Evolutionary conservation across 2,113 vertebrate genomes (phyloP), one percentile per base, ranked within the genome.

Genomic region (Cichladusa arquata): DNA sequence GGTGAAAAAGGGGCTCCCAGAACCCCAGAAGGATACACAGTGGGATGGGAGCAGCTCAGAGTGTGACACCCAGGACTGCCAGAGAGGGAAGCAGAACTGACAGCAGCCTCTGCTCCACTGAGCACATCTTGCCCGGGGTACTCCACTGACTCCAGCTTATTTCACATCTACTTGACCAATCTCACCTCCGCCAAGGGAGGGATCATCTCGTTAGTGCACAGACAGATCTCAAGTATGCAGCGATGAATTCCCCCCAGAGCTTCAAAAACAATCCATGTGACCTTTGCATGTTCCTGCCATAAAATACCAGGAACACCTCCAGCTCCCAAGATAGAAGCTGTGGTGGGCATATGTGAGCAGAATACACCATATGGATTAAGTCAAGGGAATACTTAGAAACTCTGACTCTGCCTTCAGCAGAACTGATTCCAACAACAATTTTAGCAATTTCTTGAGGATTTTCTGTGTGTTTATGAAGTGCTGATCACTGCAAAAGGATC

Each of bases 261-360:
- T 93, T 87, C 94, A 71, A 78, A 93, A 93, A 91, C 92, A 93
- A 93, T 89, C 67, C 86, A 94, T 79, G 83, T 85, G 95, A 95
- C 94, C 95, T 96, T 92, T 93, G 91, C 86, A 29, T 92, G 91
- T 95, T 95, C 89, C 94, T 95, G 91, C 96, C 91, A 92, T 87
- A 81, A 93, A 95, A 95, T 91, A 88, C 88, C 94, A 97, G 89
- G 93, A 95, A 93, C 96, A 96, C 89, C 94, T 95, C 95, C 95
- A 95, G 95, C 66, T 91, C 95, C 93, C 87, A 94, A 85, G 94
- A 93, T 91, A 97, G 94, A 94, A 93, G 81, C 91, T 69, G 91
- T 89, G 93, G 94, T 96, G 93, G 93, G 88, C 93, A 95, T 83
- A 96, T 92, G 90, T 87, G 84, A 95, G 86, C 88, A 92, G 93